A percentile compares a stretch with the other conserved stretches of the same genome.
Conservation (phyloP, 2,888 invertebrate species). For the Escarpia spicata region DNA sequence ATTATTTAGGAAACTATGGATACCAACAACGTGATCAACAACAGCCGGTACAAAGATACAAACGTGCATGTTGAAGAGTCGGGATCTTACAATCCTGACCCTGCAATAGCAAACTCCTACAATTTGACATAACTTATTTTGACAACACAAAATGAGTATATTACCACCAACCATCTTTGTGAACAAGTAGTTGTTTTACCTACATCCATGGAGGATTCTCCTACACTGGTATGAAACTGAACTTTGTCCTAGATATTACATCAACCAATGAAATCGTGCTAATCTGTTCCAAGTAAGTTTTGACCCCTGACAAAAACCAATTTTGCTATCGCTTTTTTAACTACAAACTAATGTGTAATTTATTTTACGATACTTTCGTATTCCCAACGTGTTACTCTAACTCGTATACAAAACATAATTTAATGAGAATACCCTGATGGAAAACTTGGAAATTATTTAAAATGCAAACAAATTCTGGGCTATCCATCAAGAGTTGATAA, state of each 20-base stretch:
- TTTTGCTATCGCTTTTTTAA: no score
- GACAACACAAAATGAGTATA: background rate
- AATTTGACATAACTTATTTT: background rate
- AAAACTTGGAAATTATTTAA: background rate
- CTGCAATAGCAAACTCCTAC: background rate
- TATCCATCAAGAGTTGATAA: background rate
- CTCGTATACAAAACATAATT: background rate
- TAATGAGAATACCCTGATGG: background rate
- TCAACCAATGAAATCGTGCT: background rate
- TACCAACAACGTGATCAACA: background rate
- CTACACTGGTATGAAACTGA: no score
- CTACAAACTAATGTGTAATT: no score
- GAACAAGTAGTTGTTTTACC: background rate
- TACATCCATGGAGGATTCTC: background rate
- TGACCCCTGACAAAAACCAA: background rate
- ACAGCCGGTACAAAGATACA: background rate
- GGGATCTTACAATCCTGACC: background rate
- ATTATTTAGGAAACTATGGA: background rate
- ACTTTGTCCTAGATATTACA: background rate
- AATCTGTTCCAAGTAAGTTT: background rate
- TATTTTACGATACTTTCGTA: background rate
- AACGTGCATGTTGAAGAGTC: background rate
- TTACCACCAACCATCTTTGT: background rate
- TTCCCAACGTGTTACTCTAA: background rate
- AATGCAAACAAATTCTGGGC: background rate